phyloP scores from a whole-genome alignment of 2,797 vertebrate species.

The Syncerus caffer region DNA sequence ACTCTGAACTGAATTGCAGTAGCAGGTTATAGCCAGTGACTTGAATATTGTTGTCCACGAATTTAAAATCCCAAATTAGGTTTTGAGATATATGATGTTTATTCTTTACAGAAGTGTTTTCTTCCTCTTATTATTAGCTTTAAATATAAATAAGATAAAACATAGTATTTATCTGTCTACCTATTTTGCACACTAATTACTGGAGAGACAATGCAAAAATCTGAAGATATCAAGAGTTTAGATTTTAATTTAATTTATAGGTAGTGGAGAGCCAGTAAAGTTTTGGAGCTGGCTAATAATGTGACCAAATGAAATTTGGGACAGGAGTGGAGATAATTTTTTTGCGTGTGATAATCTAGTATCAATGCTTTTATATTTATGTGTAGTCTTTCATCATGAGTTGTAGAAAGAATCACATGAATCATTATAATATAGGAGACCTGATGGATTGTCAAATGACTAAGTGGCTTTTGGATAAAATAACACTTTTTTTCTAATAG shows the following conservation, averaged over 20 bases:
- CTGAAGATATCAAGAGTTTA: neutral
- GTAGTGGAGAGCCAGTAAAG: neutral
- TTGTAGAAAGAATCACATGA: neutral
- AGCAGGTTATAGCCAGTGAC: neutral
- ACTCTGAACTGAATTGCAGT: neutral
- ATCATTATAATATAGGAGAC: neutral
- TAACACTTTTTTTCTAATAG: neutral
- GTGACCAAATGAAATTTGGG: neutral
- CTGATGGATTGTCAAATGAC: neutral
- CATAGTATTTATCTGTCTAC: neutral
- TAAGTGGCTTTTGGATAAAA: neutral
- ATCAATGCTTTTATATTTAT: neutral
- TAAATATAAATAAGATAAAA: neutral
- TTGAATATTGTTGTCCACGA: neutral
- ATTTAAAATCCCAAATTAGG: conserved; percentile 15
- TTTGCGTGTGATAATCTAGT: neutral
- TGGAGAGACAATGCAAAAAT: neutral
- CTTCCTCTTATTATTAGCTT: neutral
- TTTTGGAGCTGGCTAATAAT: neutral
- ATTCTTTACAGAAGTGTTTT: neutral
- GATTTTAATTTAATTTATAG: conserved; percentile 30
- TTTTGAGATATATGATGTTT: neutral
- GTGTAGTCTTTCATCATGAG: neutral
- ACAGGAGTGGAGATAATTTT: neutral
- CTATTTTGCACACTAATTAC: neutral